Base-by-base conservation (phyloP, 2,113 vertebrate species). In the Campylomormyrus tamandua region DNA sequence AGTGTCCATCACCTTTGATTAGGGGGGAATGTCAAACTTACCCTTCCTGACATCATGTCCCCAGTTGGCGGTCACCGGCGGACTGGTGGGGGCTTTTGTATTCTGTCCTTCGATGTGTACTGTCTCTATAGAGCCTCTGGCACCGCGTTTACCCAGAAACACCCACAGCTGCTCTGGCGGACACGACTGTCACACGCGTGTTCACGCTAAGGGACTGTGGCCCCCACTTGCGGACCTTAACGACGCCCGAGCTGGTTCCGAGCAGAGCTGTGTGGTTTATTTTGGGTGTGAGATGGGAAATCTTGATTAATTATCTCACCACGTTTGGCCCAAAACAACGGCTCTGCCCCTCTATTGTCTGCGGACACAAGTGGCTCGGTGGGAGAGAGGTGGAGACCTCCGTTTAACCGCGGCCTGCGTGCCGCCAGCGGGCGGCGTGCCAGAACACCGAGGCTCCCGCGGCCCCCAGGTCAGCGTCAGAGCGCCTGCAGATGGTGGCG, bases 401-500 rank as follows among this genome's bases (percentile, higher is more conserved):
- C 62, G 19, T 87, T 87, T 80, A 31, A 80, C 21, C 11, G 84
- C 19, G 24, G 89, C 84, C 48, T 58, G 15, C 21, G 11, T 87
- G 52, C 87, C 45, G 10, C 27, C 62, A 31, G 27, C 8, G 46
- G 89, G 84, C n/a, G 70, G 24, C 46, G 2, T 17, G 49, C 19
- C 58, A 70, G 62, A 3, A 27, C 62, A 70, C 62, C 49, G n/a
- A 27, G 49, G 39, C 52, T 87, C 39, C 5, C 45, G 0, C 21
- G 62, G 49, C 27, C 87, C 83, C 35, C 62, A 49, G 58, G 46
- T 77, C 31, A 17, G 62, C 35, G 17, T 0, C 8, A 77, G 74
- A 85, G 87, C 45, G 17, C 56, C 91, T 91, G 88, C 92, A 93
- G 92, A 93, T 92, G 92, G 92, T 91, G 86, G 49, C 88, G 80